Evolutionary conservation across 2,888 invertebrate genomes (phyloP), one percentile per base, ranked within the genome.

Genomic region (Tupiocoris notatus): DNA sequence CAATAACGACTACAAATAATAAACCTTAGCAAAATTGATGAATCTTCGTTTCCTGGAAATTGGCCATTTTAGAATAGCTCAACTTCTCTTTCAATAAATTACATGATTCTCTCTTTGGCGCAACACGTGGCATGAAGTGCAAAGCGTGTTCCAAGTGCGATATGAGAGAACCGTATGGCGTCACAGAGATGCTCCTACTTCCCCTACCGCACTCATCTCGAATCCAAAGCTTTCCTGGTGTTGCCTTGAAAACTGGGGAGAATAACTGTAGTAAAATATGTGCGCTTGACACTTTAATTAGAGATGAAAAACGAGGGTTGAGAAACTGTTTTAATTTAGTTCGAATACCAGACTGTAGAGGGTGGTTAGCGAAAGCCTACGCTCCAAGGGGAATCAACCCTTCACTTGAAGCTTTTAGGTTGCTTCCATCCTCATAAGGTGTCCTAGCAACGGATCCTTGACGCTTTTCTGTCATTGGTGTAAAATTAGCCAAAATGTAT

Each of bases 231-330:
- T 39, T 39, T 39, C 39, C 39, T 12, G 39, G 39, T 39, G 39
- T 39, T 39, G 39, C 39, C 12, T 39, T 12, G 39, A 39, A 39
- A 39, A 39, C 39, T 39, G 39, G 59, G 59, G 59, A 59, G 68
- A 76, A 76, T 76, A 76, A 82, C 82, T 82, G 82, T 82, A 39
- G 39, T 39, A 82, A 82, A 83, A 82, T 83, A 83, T 83, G 82
- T 83, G 82, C 66, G 75, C 80, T 82, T 83, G 84, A 83, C 83
- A 83, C 82, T 83, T 83, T 83, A 83, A 84, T 83, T 83, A 83
- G 83, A 82, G 82, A 83, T 84, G 83, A 84, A 83, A 83, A 84
- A 83, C 83, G 83, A 82, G 81, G 82, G 82, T 82, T 83, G 83
- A 39, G 82, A 83, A 83, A 83, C 81, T 82, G 82, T 82, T 83